These are phyloP conservation scores for Megaceryle torquata DNA, from an alignment of 2,113 vertebrate genomes.

Conservation along the genomic window DNA sequence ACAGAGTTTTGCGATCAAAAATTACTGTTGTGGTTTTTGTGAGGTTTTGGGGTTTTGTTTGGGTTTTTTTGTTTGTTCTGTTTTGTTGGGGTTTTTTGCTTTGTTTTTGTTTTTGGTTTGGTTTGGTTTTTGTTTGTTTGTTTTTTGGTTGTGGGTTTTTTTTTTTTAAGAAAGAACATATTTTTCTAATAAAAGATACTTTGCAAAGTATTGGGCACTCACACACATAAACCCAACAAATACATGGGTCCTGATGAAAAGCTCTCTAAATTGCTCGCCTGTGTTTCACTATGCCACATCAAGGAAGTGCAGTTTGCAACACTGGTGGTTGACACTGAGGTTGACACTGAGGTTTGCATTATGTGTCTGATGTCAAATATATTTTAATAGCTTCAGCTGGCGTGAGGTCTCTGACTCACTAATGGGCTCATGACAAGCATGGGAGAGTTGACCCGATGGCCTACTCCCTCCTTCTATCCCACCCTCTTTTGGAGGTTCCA, in stretches of 20 bases:
- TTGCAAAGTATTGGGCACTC: not conserved
- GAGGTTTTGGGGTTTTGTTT: not conserved
- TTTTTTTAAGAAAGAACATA: not conserved
- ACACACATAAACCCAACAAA: rapidly evolving
- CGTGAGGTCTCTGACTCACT: not conserved
- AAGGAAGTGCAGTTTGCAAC: not conserved
- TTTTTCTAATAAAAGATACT: not conserved
- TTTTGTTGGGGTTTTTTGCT: not conserved
- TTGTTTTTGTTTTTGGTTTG: not conserved
- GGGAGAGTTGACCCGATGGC: not conserved
- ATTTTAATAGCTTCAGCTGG: not conserved
- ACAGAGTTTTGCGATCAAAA: not conserved
- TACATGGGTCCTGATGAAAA: not conserved
- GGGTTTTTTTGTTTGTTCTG: not conserved
- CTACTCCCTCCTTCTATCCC: not conserved
- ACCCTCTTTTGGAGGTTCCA: not conserved
- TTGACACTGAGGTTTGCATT: not conserved
- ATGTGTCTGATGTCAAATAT: not conserved
- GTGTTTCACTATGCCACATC: rapidly evolving
- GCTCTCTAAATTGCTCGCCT: not conserved
- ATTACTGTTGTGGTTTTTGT: no score
- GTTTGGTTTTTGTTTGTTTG: not conserved
- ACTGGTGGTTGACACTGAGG: not conserved
- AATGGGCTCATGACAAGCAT: rapidly evolving
- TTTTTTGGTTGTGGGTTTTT: no score